These are phyloP conservation scores for Trogon melanurus DNA, from an alignment of 2,113 vertebrate genomes.

Conservation along the genomic window DNA sequence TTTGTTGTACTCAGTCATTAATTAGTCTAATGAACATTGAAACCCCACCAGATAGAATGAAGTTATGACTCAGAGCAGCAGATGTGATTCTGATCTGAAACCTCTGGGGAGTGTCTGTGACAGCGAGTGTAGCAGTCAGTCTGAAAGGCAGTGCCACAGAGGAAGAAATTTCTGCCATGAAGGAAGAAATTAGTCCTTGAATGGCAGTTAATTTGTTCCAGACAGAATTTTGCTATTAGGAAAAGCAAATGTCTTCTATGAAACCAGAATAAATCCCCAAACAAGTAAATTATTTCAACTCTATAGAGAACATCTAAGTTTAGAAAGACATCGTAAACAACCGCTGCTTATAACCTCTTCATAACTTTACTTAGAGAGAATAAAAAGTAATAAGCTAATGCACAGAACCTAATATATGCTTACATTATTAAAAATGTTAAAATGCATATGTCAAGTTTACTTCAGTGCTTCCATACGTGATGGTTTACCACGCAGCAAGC, in stretches of 20 bases:
- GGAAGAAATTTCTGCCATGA: conserved; percentile 30
- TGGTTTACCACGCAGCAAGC: not conserved
- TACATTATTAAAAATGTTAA: not conserved
- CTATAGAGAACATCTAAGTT: not conserved
- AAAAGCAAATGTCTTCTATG: conserved; percentile 26
- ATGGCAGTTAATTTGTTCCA: conserved; percentile 58
- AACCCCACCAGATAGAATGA: not conserved
- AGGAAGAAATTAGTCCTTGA: conserved; percentile 54
- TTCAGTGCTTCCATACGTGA: not conserved
- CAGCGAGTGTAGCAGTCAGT: not conserved
- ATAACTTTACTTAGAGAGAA: not conserved
- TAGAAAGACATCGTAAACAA: not conserved
- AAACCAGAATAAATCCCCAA: conserved; percentile 25
- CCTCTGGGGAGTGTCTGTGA: conserved; percentile 10
- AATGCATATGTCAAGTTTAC: not conserved
- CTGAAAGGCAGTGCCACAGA: conserved; percentile 32
- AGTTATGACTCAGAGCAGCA: conserved; percentile 49
- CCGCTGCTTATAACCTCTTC: not conserved
- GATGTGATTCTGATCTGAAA: conserved; percentile 38
- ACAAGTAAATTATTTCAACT: not conserved
- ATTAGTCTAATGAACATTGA: conserved; percentile 53
- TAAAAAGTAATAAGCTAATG: not conserved
- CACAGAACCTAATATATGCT: not conserved
- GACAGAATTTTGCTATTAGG: conserved; percentile 8
- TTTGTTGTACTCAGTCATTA: not conserved